Evolutionary conservation across 2,113 vertebrate genomes (phyloP), one percentile per base, ranked within the genome.

Genomic region (Nothocercus julius): DNA sequence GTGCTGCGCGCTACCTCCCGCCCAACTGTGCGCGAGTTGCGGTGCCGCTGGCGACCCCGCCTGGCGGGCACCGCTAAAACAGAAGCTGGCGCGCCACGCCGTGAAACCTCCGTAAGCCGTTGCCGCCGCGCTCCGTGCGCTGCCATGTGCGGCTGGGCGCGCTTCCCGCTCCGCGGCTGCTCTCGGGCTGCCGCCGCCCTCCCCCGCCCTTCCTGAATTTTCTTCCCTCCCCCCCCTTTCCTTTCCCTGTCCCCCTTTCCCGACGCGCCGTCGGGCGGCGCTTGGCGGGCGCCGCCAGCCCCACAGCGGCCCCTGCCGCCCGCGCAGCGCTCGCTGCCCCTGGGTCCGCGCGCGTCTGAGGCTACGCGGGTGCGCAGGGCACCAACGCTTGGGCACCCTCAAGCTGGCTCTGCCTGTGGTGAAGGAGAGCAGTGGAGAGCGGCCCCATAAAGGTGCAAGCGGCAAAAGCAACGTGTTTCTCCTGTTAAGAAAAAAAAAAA

Each of bases 101-200:
- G n/a, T n/a, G n/a, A n/a, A n/a, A n/a, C n/a, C n/a, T n/a, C n/a
- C n/a, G n/a, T n/a, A 10, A 64, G 5, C 56, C 9, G 4, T 54
- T 19, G 16, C 16, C 7, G 15, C 20, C 0, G 1, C 5, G 30
- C 44, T 4, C 34, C n/a, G 13, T 1, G 1, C 21, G 24, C 34
- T 16, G 3, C 24, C 36, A 13, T 7, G 0, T 9, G 5, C 44
- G n/a, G 17, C 11, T 8, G 15, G n/a, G 38, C 27, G 5, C 4
- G 0, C 51, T 64, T 3, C 22, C 24, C 4, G 3, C 10, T 0
- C 3, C 11, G 3, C 51, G 15, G 14, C 13, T 15, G 44, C 44
- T 15, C 9, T 5, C 32, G 51, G 8, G 47, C 17, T 17, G 15
- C 68, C 8, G 11, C n/a, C 47, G 6, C 27, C 15, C 36, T 77